These are phyloP conservation scores for Drosophila monieri DNA, from an alignment of 2,888 invertebrate species.

Conservation along the genomic window DNA sequence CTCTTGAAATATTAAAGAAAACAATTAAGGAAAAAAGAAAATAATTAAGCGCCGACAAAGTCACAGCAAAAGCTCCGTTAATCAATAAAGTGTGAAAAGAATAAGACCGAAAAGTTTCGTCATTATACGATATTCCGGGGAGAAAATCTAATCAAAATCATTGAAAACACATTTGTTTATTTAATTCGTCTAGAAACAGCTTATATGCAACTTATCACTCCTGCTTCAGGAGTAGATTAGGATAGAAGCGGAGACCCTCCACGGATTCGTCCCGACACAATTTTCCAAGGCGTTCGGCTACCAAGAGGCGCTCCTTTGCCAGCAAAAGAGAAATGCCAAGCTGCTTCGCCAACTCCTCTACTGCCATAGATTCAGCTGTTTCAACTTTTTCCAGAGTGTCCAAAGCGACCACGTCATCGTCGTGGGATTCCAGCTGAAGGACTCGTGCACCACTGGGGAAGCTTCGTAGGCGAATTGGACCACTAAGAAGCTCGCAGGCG, in stretches of 20 bases:
- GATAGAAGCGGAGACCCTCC: slow-evolving; percentile 97
- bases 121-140: slow-evolving; percentile 8
- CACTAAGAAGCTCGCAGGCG: slow-evolving; percentile 90
- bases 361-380: slow-evolving; percentile 89
- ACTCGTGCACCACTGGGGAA: slow-evolving; percentile 99
- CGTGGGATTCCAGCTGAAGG: slow-evolving; percentile 91
- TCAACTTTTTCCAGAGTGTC: slow-evolving; percentile 87
- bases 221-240: slow-evolving; percentile 90
- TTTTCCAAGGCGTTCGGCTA: slow-evolving; percentile 93
- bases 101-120: not conserved
- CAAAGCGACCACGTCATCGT: slow-evolving; percentile 89
- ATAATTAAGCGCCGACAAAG: slow-evolving; percentile 55
- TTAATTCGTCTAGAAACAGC: slow-evolving; percentile 16
- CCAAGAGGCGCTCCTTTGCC: slow-evolving; percentile 94
- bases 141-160: not conserved
- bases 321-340: slow-evolving; percentile 94
- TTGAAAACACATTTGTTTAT: slow-evolving; percentile 15
- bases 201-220: slow-evolving; percentile 10
- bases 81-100: slow-evolving; percentile 55
- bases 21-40: slow-evolving; percentile 36
- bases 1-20: slow-evolving; percentile 40
- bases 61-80: slow-evolving; percentile 50
- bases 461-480: slow-evolving; percentile 90
- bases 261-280: slow-evolving; percentile 98
- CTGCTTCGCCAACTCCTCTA: slow-evolving; percentile 93